Evolutionary conservation across 2,113 vertebrate genomes (phyloP), one percentile per base, ranked within the genome.

Genomic region (Eclectus roratus): DNA sequence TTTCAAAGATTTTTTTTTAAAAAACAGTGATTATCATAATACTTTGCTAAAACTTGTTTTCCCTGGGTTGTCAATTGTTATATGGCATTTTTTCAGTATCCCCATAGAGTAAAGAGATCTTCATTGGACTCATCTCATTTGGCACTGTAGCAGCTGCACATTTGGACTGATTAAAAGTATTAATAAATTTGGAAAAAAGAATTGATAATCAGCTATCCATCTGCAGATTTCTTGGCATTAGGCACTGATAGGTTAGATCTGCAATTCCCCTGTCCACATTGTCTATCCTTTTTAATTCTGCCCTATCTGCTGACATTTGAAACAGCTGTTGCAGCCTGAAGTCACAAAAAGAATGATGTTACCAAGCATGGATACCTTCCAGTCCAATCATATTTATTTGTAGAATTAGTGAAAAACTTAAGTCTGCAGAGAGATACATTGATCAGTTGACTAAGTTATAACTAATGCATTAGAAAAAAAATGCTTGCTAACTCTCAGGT

Each of bases 271-370:
- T 47, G 70, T 94, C 92, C 89, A 66, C 37, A 33, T 31, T 88
- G 76, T 91, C 79, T 95, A 9, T 91, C 89, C 80, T 94, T 94
- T 92, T 83, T 79, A 90, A 81, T 95, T 97, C 77, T 96, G 37
- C 52, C 87, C 92, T 97, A 73, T 92, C 63, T 89, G 63, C 80
- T 95, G 86, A 96, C 93, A 97, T 97, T 95, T 97, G 79, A 94
- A 97, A 82, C 94, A 96, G 86, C 95, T 96, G 88, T 80, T 85
- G 55, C 71, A 55, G 80, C 72, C 93, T 15, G 20, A 93, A 94
- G 79, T 85, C 70, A 93, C 41, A 91, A 47, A 58, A 95, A 80
- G 41, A 90, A 79, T 88, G 43, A 76, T 92, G 35, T 88, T 94
- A 71, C 91, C 41, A 80, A 88, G 83, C 81, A 49, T 44, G 92